Conservation (phyloP, 2,113 vertebrate genomes). For the Todiramphus saurophagus region DNA sequence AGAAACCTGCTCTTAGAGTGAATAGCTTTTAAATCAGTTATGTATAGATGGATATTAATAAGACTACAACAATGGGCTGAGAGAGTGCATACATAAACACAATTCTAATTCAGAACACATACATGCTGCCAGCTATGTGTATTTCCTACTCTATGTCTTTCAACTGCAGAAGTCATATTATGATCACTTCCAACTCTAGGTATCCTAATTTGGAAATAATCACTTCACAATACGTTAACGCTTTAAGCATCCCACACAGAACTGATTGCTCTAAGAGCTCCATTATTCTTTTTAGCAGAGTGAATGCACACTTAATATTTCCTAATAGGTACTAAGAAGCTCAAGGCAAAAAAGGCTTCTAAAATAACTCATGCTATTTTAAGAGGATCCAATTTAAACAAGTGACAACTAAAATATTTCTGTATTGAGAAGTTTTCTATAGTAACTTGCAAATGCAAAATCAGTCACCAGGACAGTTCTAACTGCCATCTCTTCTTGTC, state of each 20-base stretch:
- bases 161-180: not conserved
- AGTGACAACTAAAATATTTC: constrained; percentile 48
- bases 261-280: constrained; percentile 2
- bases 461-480: not conserved
- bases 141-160: not conserved
- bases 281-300: constrained; percentile 34
- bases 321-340: constrained; percentile 42
- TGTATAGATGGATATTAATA: not conserved
- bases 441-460: constrained; percentile 35
- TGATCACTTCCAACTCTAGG: not conserved
- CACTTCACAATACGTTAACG: constrained; percentile 26
- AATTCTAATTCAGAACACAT: not conserved
- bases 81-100: not conserved
- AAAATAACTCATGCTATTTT: constrained; percentile 59
- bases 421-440: constrained; percentile 37
- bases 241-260: constrained; percentile 44
- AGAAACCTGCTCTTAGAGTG: not conserved
- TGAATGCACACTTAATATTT: constrained; percentile 45
- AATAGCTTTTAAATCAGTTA: not conserved
- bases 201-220: constrained; percentile 51
- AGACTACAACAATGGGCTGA: not conserved
- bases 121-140: not conserved
- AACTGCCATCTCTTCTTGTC: not conserved
- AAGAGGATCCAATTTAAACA: constrained; percentile 57
- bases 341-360: constrained; percentile 35